phyloP scores from a whole-genome alignment of 1,140 invertebrate genomes.

The Oryzaephilus surinamensis region DNA sequence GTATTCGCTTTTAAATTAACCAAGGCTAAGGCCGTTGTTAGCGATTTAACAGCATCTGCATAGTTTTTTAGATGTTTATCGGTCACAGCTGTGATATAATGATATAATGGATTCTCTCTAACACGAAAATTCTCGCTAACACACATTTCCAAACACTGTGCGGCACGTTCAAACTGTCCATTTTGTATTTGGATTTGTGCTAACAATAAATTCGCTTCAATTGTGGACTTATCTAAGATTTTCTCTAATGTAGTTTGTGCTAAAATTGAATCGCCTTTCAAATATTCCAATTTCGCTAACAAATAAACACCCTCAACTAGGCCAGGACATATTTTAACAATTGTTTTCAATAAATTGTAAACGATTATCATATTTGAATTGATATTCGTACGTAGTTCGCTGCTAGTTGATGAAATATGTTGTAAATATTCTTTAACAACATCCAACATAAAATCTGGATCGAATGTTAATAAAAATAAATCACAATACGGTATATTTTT shows the following conservation, averaged over 20 bases:
- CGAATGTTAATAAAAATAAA: slow-evolving; percentile 62
- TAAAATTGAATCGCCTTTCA: slow-evolving; percentile 60
- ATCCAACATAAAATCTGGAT: slow-evolving; percentile 78
- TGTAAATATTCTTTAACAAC: slow-evolving; percentile 67
- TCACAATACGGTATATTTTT: slow-evolving; percentile 58
- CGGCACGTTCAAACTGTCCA: slow-evolving; percentile 64
- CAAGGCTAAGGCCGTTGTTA: slow-evolving; percentile 58
- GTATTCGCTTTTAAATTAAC: slow-evolving; percentile 25
- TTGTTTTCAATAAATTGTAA: slow-evolving; percentile 49
- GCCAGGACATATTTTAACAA: slow-evolving; percentile 74
- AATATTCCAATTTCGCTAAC: slow-evolving; percentile 68
- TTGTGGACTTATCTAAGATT: slow-evolving; percentile 57
- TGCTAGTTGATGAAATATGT: slow-evolving; percentile 53
- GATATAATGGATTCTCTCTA: slow-evolving; percentile 80
- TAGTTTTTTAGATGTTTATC: slow-evolving; percentile 65
- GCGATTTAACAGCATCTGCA: slow-evolving; percentile 63
- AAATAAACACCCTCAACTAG: slow-evolving; percentile 62
- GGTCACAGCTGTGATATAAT: slow-evolving; percentile 74
- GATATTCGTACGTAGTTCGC: slow-evolving; percentile 11
- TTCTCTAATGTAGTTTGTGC: slow-evolving; percentile 57
- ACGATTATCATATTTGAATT: slow-evolving; percentile 34
- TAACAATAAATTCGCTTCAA: slow-evolving; percentile 75
- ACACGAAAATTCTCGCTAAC: slow-evolving; percentile 87
- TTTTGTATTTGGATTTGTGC: slow-evolving; percentile 74
- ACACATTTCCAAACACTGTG: slow-evolving; percentile 66